Base-by-base conservation (phyloP, 64 coral and sea anemone genomes). In the Cladopsammia gracilis region DNA sequence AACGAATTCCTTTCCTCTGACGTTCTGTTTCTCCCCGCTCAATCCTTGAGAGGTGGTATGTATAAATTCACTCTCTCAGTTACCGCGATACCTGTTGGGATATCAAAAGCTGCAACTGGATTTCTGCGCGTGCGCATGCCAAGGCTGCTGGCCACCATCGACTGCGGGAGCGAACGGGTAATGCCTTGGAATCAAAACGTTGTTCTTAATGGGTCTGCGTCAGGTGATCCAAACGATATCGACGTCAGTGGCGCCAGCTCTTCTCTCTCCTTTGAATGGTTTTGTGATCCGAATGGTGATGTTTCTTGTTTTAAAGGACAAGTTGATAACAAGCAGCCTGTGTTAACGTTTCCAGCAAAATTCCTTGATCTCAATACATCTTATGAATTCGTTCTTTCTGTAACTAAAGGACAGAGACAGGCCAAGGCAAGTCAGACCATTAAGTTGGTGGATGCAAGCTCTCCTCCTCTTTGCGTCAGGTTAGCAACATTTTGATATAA, bases 111-210 rank as follows among this genome's bases (percentile, higher is more conserved):
- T 19, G 46, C 79, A 26, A 48, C 26, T 58, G 95, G 95, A 49
- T 96, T 79, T 77, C 79, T 96, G 51, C 70, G 78, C 62, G 87
- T 96, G 24, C 95, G 79, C 5, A 34, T 70, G 52, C 77, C 82
- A 7, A 61, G 75, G 59, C 76, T 96, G 25, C 86, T 93, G 66
- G 95, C 86, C 18, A 49, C 23, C 2, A 96, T 96, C 70, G 95
- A 93, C 23, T 96, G 95, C n/a, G 95, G 95, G 44, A 66, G 71
- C 46, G 56, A 71, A n/a, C 79, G 91, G 70, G 89, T 75, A 76
- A 92, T 96, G 87, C 78, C 95, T 56, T 83, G 87, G 78, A 50
- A 93, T 76, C 56, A 65, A 13, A 46, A 66, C 1, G 51, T 90
- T 19, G 18, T 96, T 52, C 44, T 96, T 15, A 70, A 96, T 50